Percentiles rank a stretch among this genome's conserved stretches.
phyloP scores from a whole-genome alignment of 2,888 invertebrate genomes.

The Aricia artaxerxes region DNA sequence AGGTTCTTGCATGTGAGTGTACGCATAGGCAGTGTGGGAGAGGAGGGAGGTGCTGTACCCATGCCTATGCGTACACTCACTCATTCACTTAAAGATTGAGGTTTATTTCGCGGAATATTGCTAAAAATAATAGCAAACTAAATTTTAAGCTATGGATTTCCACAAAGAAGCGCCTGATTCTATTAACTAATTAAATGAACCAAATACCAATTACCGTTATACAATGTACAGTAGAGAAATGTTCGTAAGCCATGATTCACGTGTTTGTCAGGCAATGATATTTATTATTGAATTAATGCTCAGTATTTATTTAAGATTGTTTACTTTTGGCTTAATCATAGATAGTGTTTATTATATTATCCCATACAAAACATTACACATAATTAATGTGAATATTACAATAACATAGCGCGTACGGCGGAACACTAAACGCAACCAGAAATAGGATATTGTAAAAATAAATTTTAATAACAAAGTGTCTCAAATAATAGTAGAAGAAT shows the following conservation, averaged over 20 bases:
- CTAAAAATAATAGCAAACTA: no score
- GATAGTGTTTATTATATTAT: slow-evolving; percentile 58
- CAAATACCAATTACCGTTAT: neutral
- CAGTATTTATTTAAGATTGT: slow-evolving; percentile 1
- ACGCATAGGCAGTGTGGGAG: no score
- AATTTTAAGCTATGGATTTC: no score
- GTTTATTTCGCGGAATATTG: no score
- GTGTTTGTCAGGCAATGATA: neutral
- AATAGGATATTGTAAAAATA: slow-evolving; percentile 59
- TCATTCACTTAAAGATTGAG: no score
- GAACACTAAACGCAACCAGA: slow-evolving; percentile 55
- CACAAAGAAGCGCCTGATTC: no score
- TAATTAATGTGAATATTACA: slow-evolving; percentile 70
- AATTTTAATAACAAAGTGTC: slow-evolving; percentile 60
- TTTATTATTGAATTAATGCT: slow-evolving; percentile 3
- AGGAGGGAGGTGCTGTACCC: no score
- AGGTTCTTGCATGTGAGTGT: no score
- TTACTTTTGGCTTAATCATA: slow-evolving; percentile 47
- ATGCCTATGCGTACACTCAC: no score
- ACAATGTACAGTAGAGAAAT: neutral
- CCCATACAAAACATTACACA: slow-evolving; percentile 36
- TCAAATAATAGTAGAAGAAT: slow-evolving; percentile 54
- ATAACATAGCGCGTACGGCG: slow-evolving; percentile 64
- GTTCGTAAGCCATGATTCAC: neutral
- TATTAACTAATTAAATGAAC: neutral